phyloP scores from a whole-genome alignment of 2,888 invertebrate genomes.

The Troilus luridus region DNA sequence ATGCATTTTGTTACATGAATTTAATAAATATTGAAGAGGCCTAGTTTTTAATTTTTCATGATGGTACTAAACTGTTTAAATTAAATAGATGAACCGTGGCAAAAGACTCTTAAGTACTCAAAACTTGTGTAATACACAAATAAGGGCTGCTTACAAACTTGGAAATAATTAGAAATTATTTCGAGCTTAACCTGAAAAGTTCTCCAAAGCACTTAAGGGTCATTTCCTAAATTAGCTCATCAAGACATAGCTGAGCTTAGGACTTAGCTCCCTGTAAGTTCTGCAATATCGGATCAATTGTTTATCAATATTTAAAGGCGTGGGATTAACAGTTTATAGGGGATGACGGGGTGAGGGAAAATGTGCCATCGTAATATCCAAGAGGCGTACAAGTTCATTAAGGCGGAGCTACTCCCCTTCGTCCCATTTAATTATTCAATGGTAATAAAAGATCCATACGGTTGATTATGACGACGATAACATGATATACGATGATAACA shows the following conservation, averaged over 20 bases:
- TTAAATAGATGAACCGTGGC: neutral
- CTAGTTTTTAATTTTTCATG: neutral
- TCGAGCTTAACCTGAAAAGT: neutral
- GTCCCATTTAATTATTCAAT: neutral
- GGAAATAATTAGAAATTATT: conserved; percentile 7
- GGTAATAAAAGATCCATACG: neutral
- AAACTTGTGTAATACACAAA: conserved; percentile 4
- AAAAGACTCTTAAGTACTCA: neutral
- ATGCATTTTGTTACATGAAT: neutral
- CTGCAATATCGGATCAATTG: conserved; percentile 22
- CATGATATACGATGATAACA: too few species aligned
- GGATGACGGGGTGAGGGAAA: neutral
- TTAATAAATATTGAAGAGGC: neutral
- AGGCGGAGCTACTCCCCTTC: neutral
- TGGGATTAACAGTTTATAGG: neutral
- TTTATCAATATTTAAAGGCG: conserved; percentile 24
- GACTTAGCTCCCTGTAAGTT: conserved; percentile 2
- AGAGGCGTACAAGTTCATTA: neutral
- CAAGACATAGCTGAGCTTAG: neutral
- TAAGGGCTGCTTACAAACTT: conserved; percentile 12
- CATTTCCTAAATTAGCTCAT: neutral
- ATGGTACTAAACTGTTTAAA: neutral
- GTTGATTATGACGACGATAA: too few species aligned
- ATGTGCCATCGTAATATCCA: conserved; percentile 1
- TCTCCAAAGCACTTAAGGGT: conserved; percentile 1